These are phyloP conservation scores for Eumacrocentrus americanus DNA, from an alignment of 2,888 invertebrate genomes.

Conservation along the genomic window DNA sequence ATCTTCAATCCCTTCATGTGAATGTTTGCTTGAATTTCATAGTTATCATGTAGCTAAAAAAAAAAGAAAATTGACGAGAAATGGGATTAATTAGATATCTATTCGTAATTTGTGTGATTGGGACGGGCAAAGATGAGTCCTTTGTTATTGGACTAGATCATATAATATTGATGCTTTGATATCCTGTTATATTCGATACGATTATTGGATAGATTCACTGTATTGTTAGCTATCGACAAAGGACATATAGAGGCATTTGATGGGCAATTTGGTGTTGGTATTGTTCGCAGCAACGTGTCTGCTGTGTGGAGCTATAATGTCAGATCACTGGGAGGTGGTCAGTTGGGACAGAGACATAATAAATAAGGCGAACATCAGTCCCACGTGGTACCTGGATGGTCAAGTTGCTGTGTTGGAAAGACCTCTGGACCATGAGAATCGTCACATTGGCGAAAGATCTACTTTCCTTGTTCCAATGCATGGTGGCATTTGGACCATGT, in stretches of 20 bases:
- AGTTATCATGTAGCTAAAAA: no score
- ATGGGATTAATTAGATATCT: no score
- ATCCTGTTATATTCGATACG: no score
- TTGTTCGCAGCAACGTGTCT: conserved; percentile 68
- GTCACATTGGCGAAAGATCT: conserved; percentile 42
- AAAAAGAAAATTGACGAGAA: no score
- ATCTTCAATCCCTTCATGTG: no score
- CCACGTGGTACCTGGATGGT: conserved; percentile 77
- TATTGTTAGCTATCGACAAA: not conserved
- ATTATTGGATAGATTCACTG: not conserved
- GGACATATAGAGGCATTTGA: not conserved
- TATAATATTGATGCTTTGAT: no score
- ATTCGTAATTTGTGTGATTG: no score
- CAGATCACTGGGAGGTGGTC: conserved; percentile 90
- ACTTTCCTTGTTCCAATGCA: conserved; percentile 86
- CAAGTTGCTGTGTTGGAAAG: conserved; percentile 71
- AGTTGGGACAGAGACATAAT: conserved; percentile 75
- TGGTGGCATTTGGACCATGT: conserved; percentile 91
- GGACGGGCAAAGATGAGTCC: no score
- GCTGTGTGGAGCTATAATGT: conserved; percentile 86
- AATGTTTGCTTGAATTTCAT: no score
- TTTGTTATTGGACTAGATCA: no score
- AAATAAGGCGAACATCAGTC: conserved; percentile 68
- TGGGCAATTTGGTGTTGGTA: conserved; percentile 7
- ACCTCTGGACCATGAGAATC: conserved; percentile 37